Evolutionary conservation across 2,888 invertebrate species (phyloP), one percentile per base, ranked within the genome.

Genomic region (Zele albiditarsus): DNA sequence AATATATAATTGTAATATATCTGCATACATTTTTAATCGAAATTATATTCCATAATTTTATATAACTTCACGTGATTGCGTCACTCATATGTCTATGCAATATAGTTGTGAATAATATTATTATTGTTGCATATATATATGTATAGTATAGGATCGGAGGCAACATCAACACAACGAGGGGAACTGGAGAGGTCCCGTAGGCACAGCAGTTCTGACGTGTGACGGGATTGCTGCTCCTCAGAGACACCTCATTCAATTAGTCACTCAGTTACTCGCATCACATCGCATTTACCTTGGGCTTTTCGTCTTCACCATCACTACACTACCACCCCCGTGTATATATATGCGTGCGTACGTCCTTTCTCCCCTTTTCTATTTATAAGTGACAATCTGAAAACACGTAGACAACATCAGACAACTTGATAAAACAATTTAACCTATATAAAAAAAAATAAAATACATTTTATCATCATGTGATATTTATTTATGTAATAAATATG

Each of bases 211-310:
- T 87, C 85, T 88, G 88, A 88, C 87, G 86, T 85, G 84, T 87
- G 88, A 87, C 87, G 82, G 85, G 85, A 86, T 86, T 84, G 85
- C 81, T 81, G 82, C 84, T 87, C 88, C 85, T 87, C 84, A 83
- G 88, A 88, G 84, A 84, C 82, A 82, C 83, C 84, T 88, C 87
- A 88, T 88, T 88, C 88, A 88, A 88, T 88, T 88, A 88, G 85
- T 84, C 86, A 87, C 87, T 87, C 87, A 86, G 87, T 88, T 88
- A 86, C 88, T 87, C 86, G 86, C 87, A 86, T 87, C 88, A 84
- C 87, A 85, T 87, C 85, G 83, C 85, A 84, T 88, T 87, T 83
- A 80, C 83, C 76, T 53, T 79, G 70, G 73, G 73, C 53, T 53
- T 53, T 53, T 73, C 72, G 73, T 57, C 79, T 80, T 78, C 80